Percentiles rank a stretch among this genome's conserved stretches.
Conservation (phyloP, 1,140 invertebrate species). For the Lamellibrachia luymesi region DNA sequence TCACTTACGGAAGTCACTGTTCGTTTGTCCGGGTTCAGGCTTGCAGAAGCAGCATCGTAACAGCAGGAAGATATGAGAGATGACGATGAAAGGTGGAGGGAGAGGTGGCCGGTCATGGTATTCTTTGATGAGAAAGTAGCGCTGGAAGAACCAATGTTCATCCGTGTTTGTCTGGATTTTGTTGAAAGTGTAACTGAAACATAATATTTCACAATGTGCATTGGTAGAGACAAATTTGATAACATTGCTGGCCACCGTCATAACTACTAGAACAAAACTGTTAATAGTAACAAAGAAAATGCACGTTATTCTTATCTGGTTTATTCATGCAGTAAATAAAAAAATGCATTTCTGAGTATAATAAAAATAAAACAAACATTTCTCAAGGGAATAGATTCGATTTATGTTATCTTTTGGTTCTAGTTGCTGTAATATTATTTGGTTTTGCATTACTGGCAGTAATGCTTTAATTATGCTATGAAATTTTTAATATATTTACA, state of each 20-base stretch:
- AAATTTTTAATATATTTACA: neutral
- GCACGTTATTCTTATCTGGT: too few species aligned
- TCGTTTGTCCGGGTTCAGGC: too few species aligned
- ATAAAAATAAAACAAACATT: neutral
- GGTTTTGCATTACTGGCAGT: neutral
- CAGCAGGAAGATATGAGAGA: conserved; percentile 34
- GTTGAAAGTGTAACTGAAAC: conserved; percentile 53
- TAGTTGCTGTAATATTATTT: too few species aligned
- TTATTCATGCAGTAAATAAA: too few species aligned
- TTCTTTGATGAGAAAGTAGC: conserved; percentile 47
- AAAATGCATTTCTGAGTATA: neutral
- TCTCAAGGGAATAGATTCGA: too few species aligned
- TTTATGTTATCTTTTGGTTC: too few species aligned
- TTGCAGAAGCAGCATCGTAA: conserved; percentile 12
- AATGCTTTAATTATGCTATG: neutral
- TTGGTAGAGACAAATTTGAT: too few species aligned
- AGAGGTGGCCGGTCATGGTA: conserved; percentile 51
- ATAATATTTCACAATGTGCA: neutral
- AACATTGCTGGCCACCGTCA: too few species aligned
- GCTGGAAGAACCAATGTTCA: conserved; percentile 52
- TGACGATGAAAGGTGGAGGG: conserved; percentile 50
- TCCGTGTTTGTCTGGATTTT: conserved; percentile 50
- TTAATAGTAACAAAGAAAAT: too few species aligned
- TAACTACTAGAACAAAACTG: too few species aligned
- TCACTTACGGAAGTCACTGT: conserved; percentile 12